A percentile compares a stretch with the other conserved stretches of the same genome.
Evolutionary conservation across 2,113 vertebrate species (phyloP).

Genomic region (Phaethon lepturus): DNA sequence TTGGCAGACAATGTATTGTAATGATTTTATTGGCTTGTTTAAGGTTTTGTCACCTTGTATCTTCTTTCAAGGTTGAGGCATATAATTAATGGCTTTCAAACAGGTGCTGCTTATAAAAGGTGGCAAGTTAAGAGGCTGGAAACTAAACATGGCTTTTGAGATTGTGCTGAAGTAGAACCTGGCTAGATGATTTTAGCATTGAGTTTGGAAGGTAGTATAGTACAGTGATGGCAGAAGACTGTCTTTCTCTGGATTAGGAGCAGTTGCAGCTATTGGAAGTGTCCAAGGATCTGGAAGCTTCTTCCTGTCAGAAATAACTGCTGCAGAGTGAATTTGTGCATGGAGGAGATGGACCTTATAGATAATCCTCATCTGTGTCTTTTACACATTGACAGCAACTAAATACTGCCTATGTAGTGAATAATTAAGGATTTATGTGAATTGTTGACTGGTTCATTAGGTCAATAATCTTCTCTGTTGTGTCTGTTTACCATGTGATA

Average conservation of each 20-base stretch:
- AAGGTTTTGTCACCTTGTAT: neutral
- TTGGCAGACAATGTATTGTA: neutral
- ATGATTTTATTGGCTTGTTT: neutral
- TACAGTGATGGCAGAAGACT: neutral
- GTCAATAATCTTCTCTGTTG: neutral
- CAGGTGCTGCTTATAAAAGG: neutral
- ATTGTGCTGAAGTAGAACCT: neutral
- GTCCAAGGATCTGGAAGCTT: neutral
- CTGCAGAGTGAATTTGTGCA: neutral
- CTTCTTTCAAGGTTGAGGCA: neutral
- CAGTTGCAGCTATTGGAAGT: neutral
- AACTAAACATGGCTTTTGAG: neutral
- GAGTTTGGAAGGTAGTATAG: neutral
- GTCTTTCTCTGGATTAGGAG: neutral
- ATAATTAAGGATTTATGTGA: neutral
- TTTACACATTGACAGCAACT: too few species aligned
- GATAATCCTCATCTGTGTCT: neutral
- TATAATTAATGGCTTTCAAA: neutral
- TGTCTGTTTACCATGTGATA: fast-evolving
- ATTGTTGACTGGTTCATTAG: neutral
- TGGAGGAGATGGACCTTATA: neutral
- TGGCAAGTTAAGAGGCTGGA: neutral
- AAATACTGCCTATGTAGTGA: too few species aligned
- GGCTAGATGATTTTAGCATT: neutral
- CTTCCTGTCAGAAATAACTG: neutral